Conservation (phyloP, 2,888 invertebrate genomes). For the Platycheirus albimanus region DNA sequence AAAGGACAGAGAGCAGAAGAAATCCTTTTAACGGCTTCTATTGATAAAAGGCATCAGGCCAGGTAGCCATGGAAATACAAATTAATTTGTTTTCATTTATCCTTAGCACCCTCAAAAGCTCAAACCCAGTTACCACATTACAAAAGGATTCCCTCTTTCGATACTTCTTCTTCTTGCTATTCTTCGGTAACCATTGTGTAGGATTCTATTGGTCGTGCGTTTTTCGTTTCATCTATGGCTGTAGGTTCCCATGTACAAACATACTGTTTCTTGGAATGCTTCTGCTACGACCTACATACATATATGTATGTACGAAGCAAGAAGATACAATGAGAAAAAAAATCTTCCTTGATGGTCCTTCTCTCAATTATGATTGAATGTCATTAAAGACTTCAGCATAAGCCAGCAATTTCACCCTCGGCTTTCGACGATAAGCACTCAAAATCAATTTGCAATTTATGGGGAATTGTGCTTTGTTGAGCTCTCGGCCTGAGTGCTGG, state of each 20-base stretch:
- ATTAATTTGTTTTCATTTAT: slow-evolving; percentile 62
- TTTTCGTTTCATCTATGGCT: background rate
- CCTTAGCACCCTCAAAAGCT: background rate
- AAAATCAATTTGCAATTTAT: slow-evolving; percentile 56
- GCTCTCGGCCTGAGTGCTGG: background rate
- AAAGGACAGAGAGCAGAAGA: background rate
- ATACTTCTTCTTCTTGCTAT: background rate
- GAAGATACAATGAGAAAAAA: slow-evolving; percentile 7
- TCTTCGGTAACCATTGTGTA: background rate
- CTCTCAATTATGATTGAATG: slow-evolving; percentile 62
- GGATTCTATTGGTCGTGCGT: background rate
- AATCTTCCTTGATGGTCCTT: slow-evolving; percentile 30
- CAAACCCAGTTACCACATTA: background rate
- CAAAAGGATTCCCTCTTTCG: background rate
- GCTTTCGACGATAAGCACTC: slow-evolving; percentile 43
- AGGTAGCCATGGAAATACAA: slow-evolving; percentile 48
- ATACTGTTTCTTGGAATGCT: no score
- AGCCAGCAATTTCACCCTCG: slow-evolving; percentile 37
- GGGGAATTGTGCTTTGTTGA: slow-evolving; percentile 27
- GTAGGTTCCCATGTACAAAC: no score
- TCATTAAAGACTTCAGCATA: slow-evolving; percentile 48
- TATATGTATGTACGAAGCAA: no score
- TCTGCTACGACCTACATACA: no score
- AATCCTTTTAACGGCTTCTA: slow-evolving; percentile 34
- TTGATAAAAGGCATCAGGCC: slow-evolving; percentile 21